Base-by-base conservation (phyloP, 1,140 invertebrate genomes). In the Drosophila pectinifera region DNA sequence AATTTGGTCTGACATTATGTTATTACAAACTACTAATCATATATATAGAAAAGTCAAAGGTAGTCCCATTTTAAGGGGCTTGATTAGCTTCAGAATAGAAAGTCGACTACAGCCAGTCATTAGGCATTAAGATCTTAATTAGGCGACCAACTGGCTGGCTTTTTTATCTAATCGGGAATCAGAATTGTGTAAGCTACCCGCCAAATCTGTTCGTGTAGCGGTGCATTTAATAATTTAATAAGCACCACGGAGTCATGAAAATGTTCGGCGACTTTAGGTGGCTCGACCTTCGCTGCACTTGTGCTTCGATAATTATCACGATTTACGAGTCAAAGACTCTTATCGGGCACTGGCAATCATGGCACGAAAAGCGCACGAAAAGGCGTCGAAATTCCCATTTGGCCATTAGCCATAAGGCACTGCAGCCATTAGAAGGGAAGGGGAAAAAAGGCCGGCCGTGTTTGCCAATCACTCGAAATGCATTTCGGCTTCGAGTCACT, bases 211-310 rank as follows among this genome's bases (percentile, higher is more conserved):
- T 65, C 73, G 63, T 55, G 59, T 86, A 85, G 73, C 78, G 73
- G 77, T 65, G 61, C 58, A 85, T 73, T 88, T 88, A 88, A 86
- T 86, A 86, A 88, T 88, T 88, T 88, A 89, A 88, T 88, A 88
- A 89, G 79, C 80, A 46, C 39, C 80, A 64, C 83, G 81, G 54
- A 70, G 55, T 69, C 84, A 80, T 65, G 72, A 89, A 73, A 83
- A 49, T 46, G 43, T 48, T 34, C 41, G 41, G 51, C 43, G 42
- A 51, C 59, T 68, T 45, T 16, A 16, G 18, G 26, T 16, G 24
- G 51, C 4, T 13, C 18, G 34, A 57, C 64, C 64, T 56, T 57
- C 51, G 64, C 18, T 78, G 78, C 83, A 83, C 79, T 83, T 77
- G 74, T 54, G 64, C 74, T 36, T 41, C 67, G 72, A 89, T 80